Base-by-base conservation (phyloP, 2,113 vertebrate species). In the Clarias gariepinus region DNA sequence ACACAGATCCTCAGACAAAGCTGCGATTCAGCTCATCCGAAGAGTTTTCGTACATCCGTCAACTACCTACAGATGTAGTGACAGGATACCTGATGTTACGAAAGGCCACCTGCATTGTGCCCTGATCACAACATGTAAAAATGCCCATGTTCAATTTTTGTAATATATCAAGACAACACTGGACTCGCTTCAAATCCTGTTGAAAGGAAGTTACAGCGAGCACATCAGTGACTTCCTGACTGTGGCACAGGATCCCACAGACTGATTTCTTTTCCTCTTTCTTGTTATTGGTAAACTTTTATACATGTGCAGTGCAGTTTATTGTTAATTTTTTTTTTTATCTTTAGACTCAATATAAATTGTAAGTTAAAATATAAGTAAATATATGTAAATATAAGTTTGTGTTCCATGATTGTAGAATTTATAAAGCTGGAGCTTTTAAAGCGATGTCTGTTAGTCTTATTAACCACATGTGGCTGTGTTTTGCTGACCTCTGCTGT, bases 1-100 rank as follows among this genome's bases (percentile, higher is more conserved):
- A 99, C 91, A 99, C 97, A 19, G 98, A 99, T 91, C 98, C 98
- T 41, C 98, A 99, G 94, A 99, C 97, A 88, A 99, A 99, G 92
- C 94, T 99, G 61, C 95, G 97, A 58, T 99, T 98, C 91, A 97
- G 97, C 82, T 98, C 96, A 21, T 95, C 94, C 0, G 98, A 99
- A 85, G 98, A 99, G 93, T 99, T 99, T 91, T 96, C 97, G 83
- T 99, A 99, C 86, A 97, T 99, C 85, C 96, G 98, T 78, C 97
- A 97, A 91, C 96, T 99, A 80, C 98, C 98, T 13, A 97, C 97
- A 0, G 98, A 99, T 41, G 97, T 98, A 4, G 94, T 99, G 79
- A 95, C 96, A 0, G 98, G 98, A 89, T 99, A 99, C 93, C 95
- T 99, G 90, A 94, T 97, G 9, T 93, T 99, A 33, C 95, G 98